These are phyloP conservation scores for Macaria liturata DNA, from an alignment of 2,888 invertebrate genomes.

Conservation along the genomic window DNA sequence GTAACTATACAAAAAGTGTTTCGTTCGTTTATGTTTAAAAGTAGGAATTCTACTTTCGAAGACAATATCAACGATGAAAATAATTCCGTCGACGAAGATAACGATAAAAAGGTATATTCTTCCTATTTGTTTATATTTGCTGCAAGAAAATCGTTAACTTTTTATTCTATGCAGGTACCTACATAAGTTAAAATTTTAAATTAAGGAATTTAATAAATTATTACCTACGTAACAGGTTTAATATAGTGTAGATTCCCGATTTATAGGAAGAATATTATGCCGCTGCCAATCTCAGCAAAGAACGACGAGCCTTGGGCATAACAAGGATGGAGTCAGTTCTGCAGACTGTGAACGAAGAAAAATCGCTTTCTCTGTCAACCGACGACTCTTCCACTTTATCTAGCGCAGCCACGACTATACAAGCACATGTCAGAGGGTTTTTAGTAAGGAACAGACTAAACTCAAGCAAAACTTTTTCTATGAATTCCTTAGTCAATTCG, in stretches of 20 bases:
- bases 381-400: conserved; percentile 79
- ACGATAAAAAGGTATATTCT: conserved; percentile 51
- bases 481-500: conserved; percentile 65
- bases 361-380: conserved; percentile 74
- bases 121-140: conserved; percentile 2
- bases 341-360: conserved; percentile 81
- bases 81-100: conserved; percentile 52
- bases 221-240: conserved; percentile 9
- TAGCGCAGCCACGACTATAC: conserved; percentile 86
- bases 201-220: neutral
- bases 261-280: conserved; percentile 61
- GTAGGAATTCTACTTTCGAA: conserved; percentile 70
- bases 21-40: conserved; percentile 74
- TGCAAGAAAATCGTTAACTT: too few species aligned
- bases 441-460: conserved; percentile 83
- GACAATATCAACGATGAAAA: conserved; percentile 58
- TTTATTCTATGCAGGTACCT: too few species aligned
- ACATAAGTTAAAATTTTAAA: too few species aligned
- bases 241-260: conserved; percentile 26
- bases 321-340: conserved; percentile 75
- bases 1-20: conserved; percentile 84
- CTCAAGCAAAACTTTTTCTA: conserved; percentile 66
- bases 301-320: conserved; percentile 63
- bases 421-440: conserved; percentile 87
- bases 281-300: conserved; percentile 52